Percentiles rank a stretch among this genome's conserved stretches.
Evolutionary conservation across 2,797 vertebrate species (phyloP).

Genomic region (Champsocephalus gunnari): DNA sequence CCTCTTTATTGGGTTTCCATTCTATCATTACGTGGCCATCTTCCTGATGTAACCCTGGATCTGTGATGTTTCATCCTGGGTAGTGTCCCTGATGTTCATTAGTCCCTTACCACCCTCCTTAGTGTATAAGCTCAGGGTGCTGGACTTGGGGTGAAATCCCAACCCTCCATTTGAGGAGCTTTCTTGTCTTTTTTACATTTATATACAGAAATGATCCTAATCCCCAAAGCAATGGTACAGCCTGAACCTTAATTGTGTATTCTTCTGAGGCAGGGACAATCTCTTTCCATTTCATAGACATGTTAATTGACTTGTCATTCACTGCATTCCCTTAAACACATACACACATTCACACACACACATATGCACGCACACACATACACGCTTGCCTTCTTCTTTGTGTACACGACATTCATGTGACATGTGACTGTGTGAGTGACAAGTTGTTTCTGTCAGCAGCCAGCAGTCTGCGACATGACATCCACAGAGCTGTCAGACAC

Average conservation of each 20-base stretch:
- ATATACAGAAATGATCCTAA: background rate
- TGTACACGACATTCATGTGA: background rate
- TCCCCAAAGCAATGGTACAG: background rate
- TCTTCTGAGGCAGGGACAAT: conserved; percentile 52
- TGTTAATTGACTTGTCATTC: conserved; percentile 59
- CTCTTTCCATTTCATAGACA: conserved; percentile 43
- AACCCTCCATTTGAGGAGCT: too few relatives aligned
- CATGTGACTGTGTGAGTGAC: conserved; percentile 35
- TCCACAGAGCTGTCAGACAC: conserved; percentile 63
- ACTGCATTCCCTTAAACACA: background rate
- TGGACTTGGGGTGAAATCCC: too few relatives aligned
- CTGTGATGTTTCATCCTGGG: too few relatives aligned
- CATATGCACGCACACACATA: background rate
- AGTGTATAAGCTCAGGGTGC: too few relatives aligned
- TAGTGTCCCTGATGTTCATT: too few relatives aligned
- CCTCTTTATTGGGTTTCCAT: too few relatives aligned
- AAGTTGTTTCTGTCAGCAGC: conserved; percentile 47
- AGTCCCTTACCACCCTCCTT: too few relatives aligned
- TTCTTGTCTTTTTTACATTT: too few relatives aligned
- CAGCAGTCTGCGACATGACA: conserved; percentile 46
- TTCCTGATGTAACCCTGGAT: too few relatives aligned
- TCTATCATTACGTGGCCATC: too few relatives aligned
- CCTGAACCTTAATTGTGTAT: conserved; percentile 40
- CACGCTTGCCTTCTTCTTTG: background rate
- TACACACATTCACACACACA: conserved; percentile 12